Evolutionary conservation across 2,113 vertebrate species (phyloP), one percentile per base, ranked within the genome.

Genomic region (Meriones unguiculatus): DNA sequence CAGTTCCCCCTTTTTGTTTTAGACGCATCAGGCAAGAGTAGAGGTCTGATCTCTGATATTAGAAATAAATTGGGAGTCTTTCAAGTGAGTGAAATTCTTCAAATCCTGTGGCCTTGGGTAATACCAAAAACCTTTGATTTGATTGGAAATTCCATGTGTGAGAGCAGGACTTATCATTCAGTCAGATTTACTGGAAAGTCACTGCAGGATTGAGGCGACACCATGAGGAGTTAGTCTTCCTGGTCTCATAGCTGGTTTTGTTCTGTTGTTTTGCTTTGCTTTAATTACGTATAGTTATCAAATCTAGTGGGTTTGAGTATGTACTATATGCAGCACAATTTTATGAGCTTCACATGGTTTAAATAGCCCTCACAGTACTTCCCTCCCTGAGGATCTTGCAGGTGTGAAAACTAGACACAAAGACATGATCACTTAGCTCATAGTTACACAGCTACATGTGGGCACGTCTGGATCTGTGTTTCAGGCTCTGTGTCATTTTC

Each of bases 191-290:
- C 46, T 77, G 9, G 30, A 41, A 41, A 70, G 50, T 95, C 62
- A 67, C 28, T 17, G 30, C 54, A 46, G 46, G 50, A 22, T 11
- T 38, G 54, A 46, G 14, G 20, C 6, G 14, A 80, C 24, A 64
- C 7, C 5, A 7, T 18, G 69, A 82, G 54, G 89, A 70, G 69
- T 91, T 75, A 24, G 87, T 94, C 52, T 92, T 62, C 52, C 25
- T 84, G 64, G 84, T 67, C 46, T 81, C 57, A 17, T 72, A 24
- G 11, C 69, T 32, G 30, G 9, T 95, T 57, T 73, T 62, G 90
- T 75, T 35, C 13, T 65, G 41, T 46, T 73, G 57, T 73, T 95
- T 96, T 95, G 5, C 28, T 84, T 86, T 84, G 50, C 38, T 92
- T 95, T 64, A 46, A 64, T 80, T 5, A 50, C 75, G 46, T 3